These are phyloP conservation scores for Hippocampus zosterae DNA, from an alignment of 2,113 vertebrate genomes.

Conservation along the genomic window DNA sequence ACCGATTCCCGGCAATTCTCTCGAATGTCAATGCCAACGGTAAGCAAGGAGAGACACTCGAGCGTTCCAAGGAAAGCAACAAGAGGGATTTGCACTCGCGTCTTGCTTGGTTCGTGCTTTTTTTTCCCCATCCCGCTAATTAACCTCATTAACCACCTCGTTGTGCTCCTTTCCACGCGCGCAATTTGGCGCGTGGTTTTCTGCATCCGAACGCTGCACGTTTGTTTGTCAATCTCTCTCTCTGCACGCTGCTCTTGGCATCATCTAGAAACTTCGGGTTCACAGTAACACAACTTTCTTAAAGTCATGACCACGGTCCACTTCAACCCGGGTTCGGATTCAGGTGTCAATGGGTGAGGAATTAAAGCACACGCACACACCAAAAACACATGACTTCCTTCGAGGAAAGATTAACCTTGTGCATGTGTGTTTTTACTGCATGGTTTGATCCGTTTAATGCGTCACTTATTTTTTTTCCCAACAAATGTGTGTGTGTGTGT, in stretches of 20 bases:
- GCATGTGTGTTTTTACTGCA: conserved; percentile 1
- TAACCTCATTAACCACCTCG: neutral
- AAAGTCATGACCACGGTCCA: conserved; percentile 75
- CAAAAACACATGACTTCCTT: neutral
- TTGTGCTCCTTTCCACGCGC: neutral
- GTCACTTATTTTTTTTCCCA: neutral
- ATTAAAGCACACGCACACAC: neutral
- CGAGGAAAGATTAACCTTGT: conserved; percentile 17
- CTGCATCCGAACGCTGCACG: neutral
- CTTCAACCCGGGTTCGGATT: conserved; percentile 71
- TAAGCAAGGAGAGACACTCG: conserved; percentile 11
- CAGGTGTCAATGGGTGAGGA: conserved; percentile 74
- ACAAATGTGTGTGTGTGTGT: neutral
- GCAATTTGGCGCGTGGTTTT: neutral
- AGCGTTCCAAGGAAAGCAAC: neutral
- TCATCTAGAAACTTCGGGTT: conserved; percentile 17
- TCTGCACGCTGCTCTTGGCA: neutral
- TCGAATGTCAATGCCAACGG: conserved; percentile 31
- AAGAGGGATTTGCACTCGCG: neutral
- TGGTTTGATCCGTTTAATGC: no score
- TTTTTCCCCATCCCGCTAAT: neutral
- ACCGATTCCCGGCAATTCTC: conserved; percentile 37
- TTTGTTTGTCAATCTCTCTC: neutral
- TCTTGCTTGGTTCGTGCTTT: neutral
- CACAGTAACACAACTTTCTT: conserved; percentile 7